Percentiles rank a stretch among this genome's conserved stretches.
phyloP scores from a whole-genome alignment of 2,888 invertebrate species.

The Phortica okadai region DNA sequence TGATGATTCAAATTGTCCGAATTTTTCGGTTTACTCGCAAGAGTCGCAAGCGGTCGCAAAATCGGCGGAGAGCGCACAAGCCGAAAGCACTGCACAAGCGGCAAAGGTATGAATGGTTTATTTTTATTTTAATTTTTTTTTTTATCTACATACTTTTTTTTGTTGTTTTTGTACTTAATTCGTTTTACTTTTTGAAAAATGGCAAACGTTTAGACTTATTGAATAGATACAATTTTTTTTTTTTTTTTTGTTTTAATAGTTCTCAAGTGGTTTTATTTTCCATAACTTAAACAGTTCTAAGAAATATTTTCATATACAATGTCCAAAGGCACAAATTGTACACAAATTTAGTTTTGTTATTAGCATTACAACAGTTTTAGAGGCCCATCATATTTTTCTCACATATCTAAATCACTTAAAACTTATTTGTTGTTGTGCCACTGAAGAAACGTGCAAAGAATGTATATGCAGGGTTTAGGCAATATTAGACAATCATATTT shows the following conservation, averaged over 20 bases:
- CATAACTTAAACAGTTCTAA: too few relatives aligned
- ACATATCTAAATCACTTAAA: too few relatives aligned
- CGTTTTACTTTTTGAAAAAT: conserved; percentile 44
- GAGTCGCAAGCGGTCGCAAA: conserved; percentile 82
- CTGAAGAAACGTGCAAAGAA: too few relatives aligned
- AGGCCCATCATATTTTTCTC: too few relatives aligned
- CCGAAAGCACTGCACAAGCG: conserved; percentile 48
- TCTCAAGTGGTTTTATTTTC: background rate
- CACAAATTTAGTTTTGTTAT: too few relatives aligned
- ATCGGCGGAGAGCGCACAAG: conserved; percentile 57
- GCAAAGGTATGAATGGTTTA: conserved; percentile 68
- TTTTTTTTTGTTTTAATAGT: background rate
- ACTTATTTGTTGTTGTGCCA: too few relatives aligned
- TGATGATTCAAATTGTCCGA: conserved; percentile 86
- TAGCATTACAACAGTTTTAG: too few relatives aligned
- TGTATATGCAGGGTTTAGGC: too few relatives aligned
- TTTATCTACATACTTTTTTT: conserved; percentile 36
- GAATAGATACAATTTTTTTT: background rate
- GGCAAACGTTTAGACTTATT: conserved; percentile 35
- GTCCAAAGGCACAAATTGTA: too few relatives aligned
- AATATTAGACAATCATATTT: too few relatives aligned
- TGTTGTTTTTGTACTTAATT: conserved; percentile 25
- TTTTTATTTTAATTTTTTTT: conserved; percentile 22
- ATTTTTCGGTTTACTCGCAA: conserved; percentile 90
- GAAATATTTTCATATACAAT: too few relatives aligned